phyloP scores from a whole-genome alignment of 1,140 invertebrate genomes.

The Zaprionus taronus region DNA sequence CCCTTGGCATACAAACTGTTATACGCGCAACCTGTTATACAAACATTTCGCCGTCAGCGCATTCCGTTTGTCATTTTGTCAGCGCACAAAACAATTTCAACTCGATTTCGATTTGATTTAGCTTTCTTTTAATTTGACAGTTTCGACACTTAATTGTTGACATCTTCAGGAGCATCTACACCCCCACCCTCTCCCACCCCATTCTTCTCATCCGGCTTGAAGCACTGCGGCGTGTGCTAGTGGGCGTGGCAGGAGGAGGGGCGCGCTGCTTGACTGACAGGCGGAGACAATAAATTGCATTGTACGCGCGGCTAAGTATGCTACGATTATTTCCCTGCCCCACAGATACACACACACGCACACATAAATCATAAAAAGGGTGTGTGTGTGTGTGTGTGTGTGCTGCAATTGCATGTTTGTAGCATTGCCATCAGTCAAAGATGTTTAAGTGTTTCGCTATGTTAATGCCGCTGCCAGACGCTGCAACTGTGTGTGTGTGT shows the following conservation, averaged over 20 bases:
- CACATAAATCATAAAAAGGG: conserved; percentile 64
- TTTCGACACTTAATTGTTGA: conserved; percentile 63
- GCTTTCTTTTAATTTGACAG: conserved; percentile 60
- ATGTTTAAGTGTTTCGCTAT: conserved; percentile 76
- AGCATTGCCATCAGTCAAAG: conserved; percentile 73
- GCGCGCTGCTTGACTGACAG: background rate
- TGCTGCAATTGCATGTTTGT: conserved; percentile 54
- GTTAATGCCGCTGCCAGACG: conserved; percentile 57
- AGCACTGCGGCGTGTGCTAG: background rate
- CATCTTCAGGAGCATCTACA: conserved; percentile 12
- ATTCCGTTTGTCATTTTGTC: conserved; percentile 43
- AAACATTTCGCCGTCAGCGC: background rate
- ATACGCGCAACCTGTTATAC: background rate
- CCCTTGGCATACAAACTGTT: background rate
- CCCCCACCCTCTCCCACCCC: too few relatives aligned
- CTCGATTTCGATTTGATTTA: conserved; percentile 37
- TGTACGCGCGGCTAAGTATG: conserved; percentile 55
- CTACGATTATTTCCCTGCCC: conserved; percentile 50
- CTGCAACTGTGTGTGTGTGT: conserved; percentile 19
- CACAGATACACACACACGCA: conserved; percentile 43
- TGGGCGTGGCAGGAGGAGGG: background rate
- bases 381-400: conserved; percentile 20
- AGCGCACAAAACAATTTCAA: conserved; percentile 55
- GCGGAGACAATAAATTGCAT: conserved; percentile 62
- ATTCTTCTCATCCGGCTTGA: background rate